Base-by-base conservation (phyloP, 1,140 invertebrate species). In the Polypedilum pembai region DNA sequence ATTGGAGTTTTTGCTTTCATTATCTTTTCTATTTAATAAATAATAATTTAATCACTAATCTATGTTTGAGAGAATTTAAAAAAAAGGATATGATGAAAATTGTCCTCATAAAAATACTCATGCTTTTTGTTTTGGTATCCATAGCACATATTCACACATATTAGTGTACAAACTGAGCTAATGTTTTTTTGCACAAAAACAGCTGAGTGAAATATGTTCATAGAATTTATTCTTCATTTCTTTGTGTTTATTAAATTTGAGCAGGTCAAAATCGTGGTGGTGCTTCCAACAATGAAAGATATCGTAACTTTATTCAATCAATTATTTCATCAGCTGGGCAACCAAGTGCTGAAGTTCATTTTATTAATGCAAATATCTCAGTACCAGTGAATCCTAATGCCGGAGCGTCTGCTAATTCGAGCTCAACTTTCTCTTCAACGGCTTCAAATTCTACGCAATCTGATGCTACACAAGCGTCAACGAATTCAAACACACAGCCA, bases 401-500 rank as follows among this genome's bases (percentile, higher is more conserved):
- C 24, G 15, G 18, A 21, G 24, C 56, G 65, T 12, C 76, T 75
- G 33, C 45, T 33, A 8, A 69, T 73, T 18, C 41, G 65, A 8
- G 66, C 74, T 18, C 41, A 69, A 17, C 8, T 21, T 8, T 18
- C 10, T 73, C 73, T 15, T 33, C 18, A 10, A 24, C 41, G 12
- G 8, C 41, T 33, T 33, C 24, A 41, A 56, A 74, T 21, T 20
- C 20, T 1, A 15, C 7, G 41, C 18, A 33, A 41, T 12, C 41
- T 1, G 45, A 74, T 41, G 41, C 74, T 18, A 76, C 76, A 17
- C 73, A 40, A 18, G 41, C 77, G 17, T 12, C 75, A 1, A 69
- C 75, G 12, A 88, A 86, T 75, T 86, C 86, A 8, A 85, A 86
- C 74, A 90, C 88, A 12, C 85, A 89, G 79, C 88, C 88, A 73